A percentile compares a stretch with the other conserved stretches of the same genome.
These are phyloP conservation scores for Centropristis striata DNA, from an alignment of 2,113 vertebrate species.

Conservation along the genomic window DNA sequence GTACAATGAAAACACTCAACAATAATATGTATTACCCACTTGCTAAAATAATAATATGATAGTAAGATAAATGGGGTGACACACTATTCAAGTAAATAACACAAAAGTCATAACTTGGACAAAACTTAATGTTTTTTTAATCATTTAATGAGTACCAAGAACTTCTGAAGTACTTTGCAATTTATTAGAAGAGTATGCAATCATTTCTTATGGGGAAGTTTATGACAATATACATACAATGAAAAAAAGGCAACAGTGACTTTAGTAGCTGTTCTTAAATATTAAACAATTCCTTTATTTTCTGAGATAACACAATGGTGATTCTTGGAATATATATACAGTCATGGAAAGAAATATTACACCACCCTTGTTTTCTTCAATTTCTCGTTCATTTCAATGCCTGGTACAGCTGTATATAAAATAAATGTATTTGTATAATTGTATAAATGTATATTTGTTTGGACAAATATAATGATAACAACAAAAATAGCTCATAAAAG, in stretches of 20 bases:
- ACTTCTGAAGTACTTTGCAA: too few relatives aligned
- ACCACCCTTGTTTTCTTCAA: too few relatives aligned
- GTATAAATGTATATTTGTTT: too few relatives aligned
- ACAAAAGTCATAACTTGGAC: background rate
- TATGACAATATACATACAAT: background rate
- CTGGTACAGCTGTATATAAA: too few relatives aligned
- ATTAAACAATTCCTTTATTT: background rate
- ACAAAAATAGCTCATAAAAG: too few relatives aligned
- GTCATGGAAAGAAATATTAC: too few relatives aligned
- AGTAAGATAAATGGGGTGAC: background rate
- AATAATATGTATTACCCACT: background rate
- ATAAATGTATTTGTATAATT: too few relatives aligned
- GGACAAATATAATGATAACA: too few relatives aligned
- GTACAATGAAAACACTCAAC: background rate
- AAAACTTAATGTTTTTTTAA: background rate
- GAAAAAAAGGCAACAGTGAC: too few relatives aligned
- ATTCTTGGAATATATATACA: background rate
- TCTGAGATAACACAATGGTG: background rate
- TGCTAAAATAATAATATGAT: background rate
- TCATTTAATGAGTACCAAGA: background rate
- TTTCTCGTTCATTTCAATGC: too few relatives aligned
- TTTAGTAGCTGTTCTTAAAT: background rate
- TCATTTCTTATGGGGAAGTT: background rate
- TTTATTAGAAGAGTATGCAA: too few relatives aligned
- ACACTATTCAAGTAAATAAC: background rate